phyloP scores from a whole-genome alignment of 2,113 vertebrate species.

The Nycticebus coucang region DNA sequence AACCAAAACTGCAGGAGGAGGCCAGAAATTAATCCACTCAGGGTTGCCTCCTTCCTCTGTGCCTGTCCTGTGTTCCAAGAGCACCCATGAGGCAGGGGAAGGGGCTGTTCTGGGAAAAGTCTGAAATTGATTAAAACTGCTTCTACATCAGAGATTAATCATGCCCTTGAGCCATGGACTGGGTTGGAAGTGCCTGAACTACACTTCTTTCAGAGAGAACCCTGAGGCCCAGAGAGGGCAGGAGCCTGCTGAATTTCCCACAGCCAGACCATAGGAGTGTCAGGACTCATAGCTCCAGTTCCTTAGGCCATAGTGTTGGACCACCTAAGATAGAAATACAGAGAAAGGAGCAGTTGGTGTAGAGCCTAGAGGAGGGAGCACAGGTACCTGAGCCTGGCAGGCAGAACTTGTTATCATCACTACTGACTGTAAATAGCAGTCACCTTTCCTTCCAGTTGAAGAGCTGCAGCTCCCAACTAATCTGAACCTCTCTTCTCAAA shows the following conservation, averaged over 20 bases:
- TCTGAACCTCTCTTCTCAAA: neutral
- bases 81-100: neutral
- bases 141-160: neutral
- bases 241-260: neutral
- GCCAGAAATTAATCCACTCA: neutral
- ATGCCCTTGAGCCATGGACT: neutral
- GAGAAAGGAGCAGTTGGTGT: neutral
- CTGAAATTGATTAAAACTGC: constrained; percentile 42
- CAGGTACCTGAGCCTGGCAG: neutral
- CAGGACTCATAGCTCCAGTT: neutral
- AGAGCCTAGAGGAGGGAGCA: neutral
- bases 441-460: neutral
- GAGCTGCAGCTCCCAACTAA: neutral
- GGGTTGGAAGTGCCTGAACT: neutral
- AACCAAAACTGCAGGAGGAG: neutral
- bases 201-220: neutral
- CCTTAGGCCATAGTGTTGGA: neutral
- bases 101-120: neutral
- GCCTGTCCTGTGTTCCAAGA: neutral
- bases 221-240: neutral
- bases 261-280: neutral
- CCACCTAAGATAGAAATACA: constrained; percentile 30
- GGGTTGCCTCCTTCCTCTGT: neutral
- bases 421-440: neutral
- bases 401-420: too few relatives aligned